phyloP scores from a whole-genome alignment of 2,888 invertebrate species.

The Caenorhabditis sp. region DNA sequence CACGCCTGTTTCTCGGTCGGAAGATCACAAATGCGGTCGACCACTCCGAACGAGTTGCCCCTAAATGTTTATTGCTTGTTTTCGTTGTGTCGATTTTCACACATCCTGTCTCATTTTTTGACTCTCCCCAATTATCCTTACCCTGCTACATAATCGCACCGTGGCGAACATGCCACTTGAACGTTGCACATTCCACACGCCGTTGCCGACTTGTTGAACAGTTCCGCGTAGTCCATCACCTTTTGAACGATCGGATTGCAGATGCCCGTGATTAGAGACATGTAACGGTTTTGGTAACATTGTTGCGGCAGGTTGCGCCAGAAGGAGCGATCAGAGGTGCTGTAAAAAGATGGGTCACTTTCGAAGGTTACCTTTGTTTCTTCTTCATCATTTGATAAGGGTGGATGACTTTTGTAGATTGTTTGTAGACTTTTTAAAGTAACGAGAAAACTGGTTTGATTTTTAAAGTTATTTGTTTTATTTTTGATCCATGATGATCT shows the following conservation, averaged over 20 bases:
- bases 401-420: too few species aligned
- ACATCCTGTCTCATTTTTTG: neutral
- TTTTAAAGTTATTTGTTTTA: too few species aligned
- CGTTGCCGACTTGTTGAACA: constrained; percentile 79
- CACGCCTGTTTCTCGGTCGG: constrained; percentile 80
- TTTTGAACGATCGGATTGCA: constrained; percentile 80
- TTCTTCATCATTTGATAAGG: neutral
- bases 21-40: constrained; percentile 80
- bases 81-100: constrained; percentile 11
- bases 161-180: constrained; percentile 74
- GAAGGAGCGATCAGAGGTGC: constrained; percentile 79
- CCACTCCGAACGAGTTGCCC: constrained; percentile 79
- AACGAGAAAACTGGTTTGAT: neutral
- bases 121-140: constrained; percentile 36
- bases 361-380: neutral
- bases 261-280: constrained; percentile 79
- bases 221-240: constrained; percentile 80
- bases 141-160: constrained; percentile 74
- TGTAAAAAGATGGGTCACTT: constrained; percentile 50
- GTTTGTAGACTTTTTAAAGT: too few species aligned
- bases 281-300: constrained; percentile 79
- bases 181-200: constrained; percentile 82
- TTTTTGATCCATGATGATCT: too few species aligned
- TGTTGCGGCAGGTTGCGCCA: constrained; percentile 77
- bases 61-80: constrained; percentile 62